Base-by-base conservation (phyloP, 2,888 invertebrate species). In the Saturnia japonica region DNA sequence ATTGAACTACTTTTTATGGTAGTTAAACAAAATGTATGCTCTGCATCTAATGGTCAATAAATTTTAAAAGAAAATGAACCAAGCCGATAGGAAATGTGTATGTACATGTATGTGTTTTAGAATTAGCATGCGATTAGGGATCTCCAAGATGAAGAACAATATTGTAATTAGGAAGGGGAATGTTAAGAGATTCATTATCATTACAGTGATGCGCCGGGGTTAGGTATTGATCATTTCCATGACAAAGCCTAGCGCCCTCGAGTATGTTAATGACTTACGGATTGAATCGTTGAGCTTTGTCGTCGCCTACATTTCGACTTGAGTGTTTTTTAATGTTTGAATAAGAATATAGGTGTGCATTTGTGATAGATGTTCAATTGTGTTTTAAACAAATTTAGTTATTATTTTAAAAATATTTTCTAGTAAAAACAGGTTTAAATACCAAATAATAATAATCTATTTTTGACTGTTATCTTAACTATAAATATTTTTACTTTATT, bases 121-220 rank as follows among this genome's bases (percentile, higher is more conserved):
- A 22, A 28, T 14, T 60, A 28, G 57, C 11, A 54, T 54, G 54
- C 1, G 28, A 60, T 64, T 68, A 68, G 25, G 51, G 40, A 45
- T 42, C 47, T 68, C 51, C 45, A 47, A 60, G 47, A 73, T 71
- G 70, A 68, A 73, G 71, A 75, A 72, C 76, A 75, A 73, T 75
- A 78, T 74, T 76, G 78, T 83, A 82, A 83, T 82, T 80, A 79
- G 72, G 64, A 72, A 69, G 72, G 71, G 74, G 70, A 72, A 72
- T 77, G 77, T 76, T 76, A 77, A 78, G 77, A 77, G 76, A 74
- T 77, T 80, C 80, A 84, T 84, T 82, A 82, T 69, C 75, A 77
- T 81, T 70, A 75, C 70, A 68, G 71, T 68, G 54, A 19, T 64
- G 43, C 25, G 16, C 54, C 51, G 67, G 54, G 68, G 40, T 67